Evolutionary conservation across 2,113 vertebrate species (phyloP), one percentile per base, ranked within the genome.

Genomic region (Hymenochirus boettgeri): DNA sequence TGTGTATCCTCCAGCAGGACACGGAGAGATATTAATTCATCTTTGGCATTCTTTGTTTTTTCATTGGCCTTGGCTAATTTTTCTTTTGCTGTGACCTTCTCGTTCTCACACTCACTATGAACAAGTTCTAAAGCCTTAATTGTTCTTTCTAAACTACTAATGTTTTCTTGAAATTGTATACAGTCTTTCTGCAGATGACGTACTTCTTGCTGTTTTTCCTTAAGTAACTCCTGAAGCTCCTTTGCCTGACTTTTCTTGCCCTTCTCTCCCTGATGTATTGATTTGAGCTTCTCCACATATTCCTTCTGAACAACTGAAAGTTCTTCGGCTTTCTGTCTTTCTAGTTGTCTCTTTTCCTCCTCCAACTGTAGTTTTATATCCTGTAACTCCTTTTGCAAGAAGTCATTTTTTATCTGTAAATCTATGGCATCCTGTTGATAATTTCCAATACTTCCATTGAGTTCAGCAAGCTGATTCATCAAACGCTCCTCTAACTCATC

Each of bases 381-480:
- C 74, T 89, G 86, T 73, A 84, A 81, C 69, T 93, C 88, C 0
- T 77, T 50, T 46, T 79, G 81, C 57, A 97, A 81, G 26, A 79
- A 71, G 24, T 91, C 86, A 17, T 88, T 83, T 79, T 88, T 84
- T 3, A 90, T 82, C 46, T 87, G 83, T 62, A 89, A 79, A 57
- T 95, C 90, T 2, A 84, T 80, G 2, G 84, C 85, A 70, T 97
- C 91, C 71, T 99, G 95, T 76, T 96, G 94, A 69, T 97, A 98
- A 79, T 93, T 90, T 2, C 94, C 96, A 25, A 99, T 97, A 72
- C 90, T 97, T 11, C 96, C 94, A 31, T 99, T 99, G 56, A 99
- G 90, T 79, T 97, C 93, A 47, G 96, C 94, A 76, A 99, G 70
- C 65, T 99, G 96, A 80, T 99, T 95, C 96, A 99, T 99, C 27